Base-by-base conservation (phyloP, 2,888 invertebrate genomes). In the Caenorhabditis angaria region DNA sequence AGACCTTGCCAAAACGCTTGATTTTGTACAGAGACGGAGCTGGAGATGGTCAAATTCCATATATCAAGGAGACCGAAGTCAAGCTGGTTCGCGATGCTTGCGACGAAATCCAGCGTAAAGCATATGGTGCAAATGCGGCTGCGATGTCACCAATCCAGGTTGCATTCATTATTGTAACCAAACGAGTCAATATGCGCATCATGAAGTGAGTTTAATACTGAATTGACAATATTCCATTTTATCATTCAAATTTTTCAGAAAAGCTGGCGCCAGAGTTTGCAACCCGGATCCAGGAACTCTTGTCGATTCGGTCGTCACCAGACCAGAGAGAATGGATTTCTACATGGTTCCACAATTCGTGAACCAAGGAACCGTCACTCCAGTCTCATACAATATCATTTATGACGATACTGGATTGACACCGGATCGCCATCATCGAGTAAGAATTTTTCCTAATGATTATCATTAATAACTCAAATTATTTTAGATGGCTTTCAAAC, bases 11-110 rank as follows among this genome's bases (percentile, higher is more conserved):
- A 0, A 91, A 92, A 0, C 91, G 91, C 80, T 92, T 97, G 41
- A 91, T 97, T 8, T 91, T 97, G 41, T 96, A 92, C 89, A 91
- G 97, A 68, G 97, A 97, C 88, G 97, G 97, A 47, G 94, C 97
- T 0, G 93, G 95, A 2, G 95, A 96, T 86, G 94, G 95, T 0
- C 94, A 94, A 84, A 86, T 97, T 25, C 90, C 91, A 3, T 86
- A 91, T 0, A 91, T 94, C 2, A 88, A 90, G n/a, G 90, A 92
- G 2, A 93, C 93, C 85, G 97, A 97, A 89, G 91, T 77, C 12
- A 91, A 91, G 8, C 69, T 73, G 14, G 80, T 82, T 29, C 61
- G 65, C 10, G 73, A 79, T 18, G 81, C 78, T 25, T 74, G 71
- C 24, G 67, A 67, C 1, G 60, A 66, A 10, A 76, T 79, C 14